Base-by-base conservation (phyloP, 2,888 invertebrate species). In the Idaea dimidiata region DNA sequence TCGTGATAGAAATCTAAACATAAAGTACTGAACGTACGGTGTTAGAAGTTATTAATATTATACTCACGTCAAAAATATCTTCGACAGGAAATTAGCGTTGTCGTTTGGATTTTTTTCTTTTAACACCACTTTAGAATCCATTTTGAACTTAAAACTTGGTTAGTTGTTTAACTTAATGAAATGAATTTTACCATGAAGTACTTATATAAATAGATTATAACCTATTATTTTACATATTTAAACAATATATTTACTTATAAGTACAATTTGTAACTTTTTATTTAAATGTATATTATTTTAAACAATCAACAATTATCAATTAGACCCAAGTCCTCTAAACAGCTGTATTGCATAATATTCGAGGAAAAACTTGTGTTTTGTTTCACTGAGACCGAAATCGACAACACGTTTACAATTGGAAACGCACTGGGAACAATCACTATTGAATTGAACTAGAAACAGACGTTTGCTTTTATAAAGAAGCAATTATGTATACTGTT, bases 1-100 rank as follows among this genome's bases (percentile, higher is more conserved):
- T 24, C 24, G 5, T 24, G 5, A 5, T 24, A 24, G 3, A 24
- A 24, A 24, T 24, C 5, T 24, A 24, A n/a, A 24, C 24, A 3
- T 24, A 5, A n/a, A n/a, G n/a, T n/a, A n/a, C n/a, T n/a, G n/a
- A n/a, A 10, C 10, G 10, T 14, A 1, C 10, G 14, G 33, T 33
- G 14, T 8, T 8, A 43, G 43, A 43, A 10, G 43, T 43, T 43
- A 43, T 43, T 43, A 43, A 10, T 43, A 43, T 43, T 43, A 43
- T 73, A 94, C 95, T 95, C 83, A 95, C 95, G 93, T 94, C 77
- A 95, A 93, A 75, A 95, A 87, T 69, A 94, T 81, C 84, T 92
- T 94, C 10, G 94, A 94, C 18, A 95, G 64, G 58, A 93, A 76
- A 81, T 94, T 95, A 0, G 95, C 94, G 61, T 84, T 89, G 54